These are phyloP conservation scores for Epiperipatus broadwayi DNA, from an alignment of 2,888 invertebrate genomes.

Conservation along the genomic window DNA sequence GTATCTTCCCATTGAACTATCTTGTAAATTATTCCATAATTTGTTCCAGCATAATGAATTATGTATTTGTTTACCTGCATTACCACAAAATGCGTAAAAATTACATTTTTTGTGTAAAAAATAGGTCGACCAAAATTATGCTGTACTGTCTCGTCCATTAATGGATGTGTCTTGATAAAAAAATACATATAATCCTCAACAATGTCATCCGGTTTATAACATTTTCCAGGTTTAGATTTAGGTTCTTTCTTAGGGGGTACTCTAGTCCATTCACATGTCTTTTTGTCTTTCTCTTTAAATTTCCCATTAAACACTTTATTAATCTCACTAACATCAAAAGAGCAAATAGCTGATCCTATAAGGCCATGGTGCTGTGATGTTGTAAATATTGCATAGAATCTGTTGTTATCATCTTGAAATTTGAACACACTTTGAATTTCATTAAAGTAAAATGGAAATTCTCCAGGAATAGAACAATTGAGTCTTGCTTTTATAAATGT, in stretches of 20 bases:
- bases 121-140: conserved; percentile 83
- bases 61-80: too few relatives aligned
- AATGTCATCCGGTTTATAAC: conserved; percentile 74
- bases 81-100: conserved; percentile 73
- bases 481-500: conserved; percentile 83
- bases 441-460: conserved; percentile 96
- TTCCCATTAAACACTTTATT: conserved; percentile 68
- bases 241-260: conserved; percentile 76
- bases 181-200: too few relatives aligned
- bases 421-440: conserved; percentile 93
- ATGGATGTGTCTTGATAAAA: conserved; percentile 89
- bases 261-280: conserved; percentile 83
- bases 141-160: conserved; percentile 90
- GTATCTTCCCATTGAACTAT: too few relatives aligned
- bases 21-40: conserved; percentile 44
- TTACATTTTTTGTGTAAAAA: conserved; percentile 70
- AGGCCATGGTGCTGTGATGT: conserved; percentile 91
- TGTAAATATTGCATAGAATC: conserved; percentile 88
- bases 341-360: conserved; percentile 93
- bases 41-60: conserved; percentile 77
- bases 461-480: conserved; percentile 90
- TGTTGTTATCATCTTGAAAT: conserved; percentile 64
- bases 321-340: conserved; percentile 71
- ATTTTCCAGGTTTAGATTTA: conserved; percentile 77
- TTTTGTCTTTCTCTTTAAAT: conserved; percentile 88